Base-by-base conservation (phyloP, 2,888 invertebrate genomes). In the Polyommatus iphigenia region DNA sequence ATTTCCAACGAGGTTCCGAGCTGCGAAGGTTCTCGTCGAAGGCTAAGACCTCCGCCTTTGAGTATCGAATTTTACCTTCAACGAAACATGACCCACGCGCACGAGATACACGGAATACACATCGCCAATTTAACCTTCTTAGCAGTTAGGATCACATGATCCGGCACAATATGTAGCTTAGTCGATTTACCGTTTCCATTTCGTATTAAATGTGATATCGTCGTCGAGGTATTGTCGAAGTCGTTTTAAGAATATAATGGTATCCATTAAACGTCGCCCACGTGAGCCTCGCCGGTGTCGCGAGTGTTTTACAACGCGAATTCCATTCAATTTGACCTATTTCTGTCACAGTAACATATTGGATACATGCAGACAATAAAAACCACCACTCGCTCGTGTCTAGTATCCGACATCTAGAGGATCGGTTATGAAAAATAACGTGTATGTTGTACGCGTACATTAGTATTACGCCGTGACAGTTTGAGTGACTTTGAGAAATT, bases 271-370 rank as follows among this genome's bases (percentile, higher is more conserved):
- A 78, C 77, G 29, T 78, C 81, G 80, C 90, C 90, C 88, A 90
- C 90, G 81, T 84, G 83, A 84, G 83, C 80, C 83, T 86, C 87
- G 85, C 89, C 89, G 89, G 87, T 88, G 89, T 89, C 88, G 85
- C 84, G 81, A 87, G 85, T 85, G 84, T 86, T 85, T 88, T 85
- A 85, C 85, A 85, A 83, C 83, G 84, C 83, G 83, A 87, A 89
- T 89, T 88, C 85, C 85, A 86, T 85, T 84, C 84, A 75, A 41
- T 75, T 82, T 80, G 81, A 80, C 80, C 81, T 78, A 81, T 78
- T 81, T 81, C 78, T 80, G 78, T 79, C 79, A 80, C 79, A 80
- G 75, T 77, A 73, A 78, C 62, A 71, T 79, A 77, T 77, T 76
- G 75, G 50, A 54, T 67, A 75, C 75, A 50, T 50, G 75, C 24